These are phyloP conservation scores for Xiphydria camelus DNA, from an alignment of 2,888 invertebrate species.

Conservation along the genomic window DNA sequence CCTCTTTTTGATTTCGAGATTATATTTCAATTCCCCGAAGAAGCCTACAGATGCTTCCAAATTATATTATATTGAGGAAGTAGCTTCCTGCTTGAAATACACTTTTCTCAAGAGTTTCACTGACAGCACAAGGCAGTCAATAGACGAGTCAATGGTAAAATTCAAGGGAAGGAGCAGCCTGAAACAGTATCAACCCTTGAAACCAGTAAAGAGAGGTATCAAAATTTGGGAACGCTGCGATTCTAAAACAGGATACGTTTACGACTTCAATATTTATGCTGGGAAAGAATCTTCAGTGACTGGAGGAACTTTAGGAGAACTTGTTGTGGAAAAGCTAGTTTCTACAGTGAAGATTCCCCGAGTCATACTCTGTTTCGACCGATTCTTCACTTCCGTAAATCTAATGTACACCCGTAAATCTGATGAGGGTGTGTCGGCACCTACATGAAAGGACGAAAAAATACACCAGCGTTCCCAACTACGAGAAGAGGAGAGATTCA, in stretches of 20 bases:
- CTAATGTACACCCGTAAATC: neutral
- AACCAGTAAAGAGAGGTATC: constrained; percentile 18
- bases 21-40: too few relatives aligned
- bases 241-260: constrained; percentile 9
- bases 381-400: neutral
- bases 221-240: constrained; percentile 17
- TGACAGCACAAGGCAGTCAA: too few relatives aligned
- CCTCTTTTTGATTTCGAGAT: too few relatives aligned
- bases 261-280: constrained; percentile 6
- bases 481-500: constrained; percentile 1
- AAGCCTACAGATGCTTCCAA: too few relatives aligned
- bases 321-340: constrained; percentile 1
- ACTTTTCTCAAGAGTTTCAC: too few relatives aligned
- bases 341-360: neutral
- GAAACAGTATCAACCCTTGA: constrained; percentile 19
- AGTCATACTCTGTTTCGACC: neutral
- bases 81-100: too few relatives aligned
- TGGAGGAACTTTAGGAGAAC: constrained; percentile 1
- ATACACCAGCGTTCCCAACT: neutral
- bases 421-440: constrained; percentile 1
- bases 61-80: too few relatives aligned
- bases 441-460: neutral
- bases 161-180: too few relatives aligned
- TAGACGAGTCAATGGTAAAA: too few relatives aligned
- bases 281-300: constrained; percentile 5